A percentile compares a stretch with the other conserved stretches of the same genome.
These are phyloP conservation scores for Antheraea mylitta DNA, from an alignment of 1,140 invertebrate genomes.

Conservation along the genomic window DNA sequence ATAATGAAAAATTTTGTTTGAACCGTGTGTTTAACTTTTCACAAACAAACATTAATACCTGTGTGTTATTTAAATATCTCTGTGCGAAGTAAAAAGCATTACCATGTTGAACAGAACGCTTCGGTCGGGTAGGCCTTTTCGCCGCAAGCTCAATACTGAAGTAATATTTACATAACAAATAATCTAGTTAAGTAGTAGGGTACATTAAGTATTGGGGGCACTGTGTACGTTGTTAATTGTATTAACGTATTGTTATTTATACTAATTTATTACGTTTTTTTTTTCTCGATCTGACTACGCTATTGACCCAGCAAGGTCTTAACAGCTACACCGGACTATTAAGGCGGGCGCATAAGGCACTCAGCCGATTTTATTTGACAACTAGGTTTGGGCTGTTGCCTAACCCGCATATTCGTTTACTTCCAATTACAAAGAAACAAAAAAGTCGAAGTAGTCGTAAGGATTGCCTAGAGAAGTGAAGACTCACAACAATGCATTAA, in stretches of 20 bases:
- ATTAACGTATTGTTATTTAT: neutral
- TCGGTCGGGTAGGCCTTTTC: neutral
- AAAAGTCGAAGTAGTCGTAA: no score
- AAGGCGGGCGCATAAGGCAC: no score
- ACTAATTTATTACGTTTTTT: neutral
- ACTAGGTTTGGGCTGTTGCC: no score
- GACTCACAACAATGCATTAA: no score
- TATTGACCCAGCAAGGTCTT: no score
- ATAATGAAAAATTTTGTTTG: neutral
- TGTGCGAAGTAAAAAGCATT: slow-evolving; percentile 39
- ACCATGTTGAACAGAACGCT: slow-evolving; percentile 28
- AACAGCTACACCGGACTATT: no score
- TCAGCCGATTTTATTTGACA: no score
- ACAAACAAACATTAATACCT: slow-evolving; percentile 3
- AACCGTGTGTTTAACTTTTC: neutral
- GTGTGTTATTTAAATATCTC: slow-evolving; percentile 4
- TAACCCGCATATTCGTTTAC: no score
- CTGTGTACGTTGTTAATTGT: neutral
- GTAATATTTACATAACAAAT: slow-evolving; percentile 18
- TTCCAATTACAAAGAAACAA: no score
- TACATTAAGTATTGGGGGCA: neutral
- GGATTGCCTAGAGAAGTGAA: no score
- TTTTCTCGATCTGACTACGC: no score
- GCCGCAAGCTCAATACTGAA: neutral
- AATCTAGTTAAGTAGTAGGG: neutral